A percentile compares a stretch with the other conserved stretches of the same genome.
Conservation (phyloP, 1,140 invertebrate species). For the Notospermus geniculatus region DNA sequence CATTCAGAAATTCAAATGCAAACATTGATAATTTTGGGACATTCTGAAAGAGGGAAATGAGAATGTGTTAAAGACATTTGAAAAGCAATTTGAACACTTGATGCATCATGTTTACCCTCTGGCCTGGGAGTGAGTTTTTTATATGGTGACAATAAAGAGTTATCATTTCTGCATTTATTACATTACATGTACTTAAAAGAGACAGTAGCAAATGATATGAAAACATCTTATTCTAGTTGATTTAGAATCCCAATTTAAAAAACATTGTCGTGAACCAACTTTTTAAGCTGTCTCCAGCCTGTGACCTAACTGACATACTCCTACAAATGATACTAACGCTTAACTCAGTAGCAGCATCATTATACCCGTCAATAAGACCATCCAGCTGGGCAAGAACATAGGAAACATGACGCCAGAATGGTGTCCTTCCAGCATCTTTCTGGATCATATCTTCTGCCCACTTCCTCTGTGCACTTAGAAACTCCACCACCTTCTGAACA, state of each 20-base stretch:
- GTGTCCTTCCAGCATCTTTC: slow-evolving; percentile 23
- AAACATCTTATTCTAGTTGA: no score
- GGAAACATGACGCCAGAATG: slow-evolving; percentile 40
- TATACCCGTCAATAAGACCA: slow-evolving; percentile 41
- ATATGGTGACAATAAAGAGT: no score
- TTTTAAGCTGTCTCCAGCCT: no score
- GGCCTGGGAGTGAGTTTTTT: no score
- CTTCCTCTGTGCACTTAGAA: slow-evolving; percentile 31
- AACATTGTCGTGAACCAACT: no score
- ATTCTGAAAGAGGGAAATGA: neutral
- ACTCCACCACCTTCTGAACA: slow-evolving; percentile 18
- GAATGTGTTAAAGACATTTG: neutral
- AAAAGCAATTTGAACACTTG: neutral
- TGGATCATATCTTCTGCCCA: slow-evolving; percentile 36
- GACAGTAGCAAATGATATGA: no score
- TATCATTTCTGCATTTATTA: no score
- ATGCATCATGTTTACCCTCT: no score
- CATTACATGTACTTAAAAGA: no score
- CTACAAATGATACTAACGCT: slow-evolving; percentile 15
- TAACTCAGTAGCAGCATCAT: slow-evolving; percentile 15
- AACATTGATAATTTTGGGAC: slow-evolving; percentile 16
- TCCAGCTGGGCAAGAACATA: slow-evolving; percentile 40
- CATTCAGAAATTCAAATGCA: slow-evolving; percentile 48
- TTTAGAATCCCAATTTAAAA: no score
- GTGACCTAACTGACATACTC: no score